Base-by-base conservation (phyloP, 2,113 vertebrate genomes). In the Catagonus wagneri region DNA sequence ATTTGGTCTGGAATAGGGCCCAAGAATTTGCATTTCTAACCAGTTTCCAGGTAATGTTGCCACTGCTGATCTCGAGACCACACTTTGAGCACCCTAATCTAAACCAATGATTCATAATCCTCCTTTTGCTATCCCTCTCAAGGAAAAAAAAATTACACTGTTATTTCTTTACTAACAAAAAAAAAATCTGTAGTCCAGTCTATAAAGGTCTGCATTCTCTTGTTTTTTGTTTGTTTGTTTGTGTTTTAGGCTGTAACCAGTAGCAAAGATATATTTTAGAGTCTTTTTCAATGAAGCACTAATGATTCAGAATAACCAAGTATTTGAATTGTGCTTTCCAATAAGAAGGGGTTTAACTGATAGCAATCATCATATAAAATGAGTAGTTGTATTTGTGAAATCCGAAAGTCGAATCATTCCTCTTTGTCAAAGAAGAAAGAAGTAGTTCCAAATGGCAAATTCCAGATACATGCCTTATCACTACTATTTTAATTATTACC, bases 1-100 rank as follows among this genome's bases (percentile, higher is more conserved):
- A 89, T 50, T 78, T 84, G 32, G 22, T 89, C 58, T 95, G 80
- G 66, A 93, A 25, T 72, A 23, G n/a, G 56, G 14, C 68, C 66
- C 39, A 54, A 75, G n/a, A 95, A 90, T 90, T 80, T 68, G 12
- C 36, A 68, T 86, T 86, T 93, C 32, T 85, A 75, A 81, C 89
- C 92, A 16, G 29, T 69, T 68, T 81, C 85, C 66, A 81, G n/a
- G 54, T 88, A 60, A 52, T 81, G 39, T 61, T 89, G 17, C 54
- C 78, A 16, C 39, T 90, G 39, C 50, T 74, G 22, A 58, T 89
- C 50, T 54, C 7, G 13, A 89, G 66, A 76, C 20, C 72, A 60
- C 7, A 56, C 34, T 54, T 79, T 52, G 58, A 61, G 65, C 75
- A 78, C 50, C 17, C 61, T 52, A 29, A n/a, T 58, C 34, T 90